phyloP scores from a whole-genome alignment of 2,888 invertebrate genomes.

The Nemapogon koenigi region DNA sequence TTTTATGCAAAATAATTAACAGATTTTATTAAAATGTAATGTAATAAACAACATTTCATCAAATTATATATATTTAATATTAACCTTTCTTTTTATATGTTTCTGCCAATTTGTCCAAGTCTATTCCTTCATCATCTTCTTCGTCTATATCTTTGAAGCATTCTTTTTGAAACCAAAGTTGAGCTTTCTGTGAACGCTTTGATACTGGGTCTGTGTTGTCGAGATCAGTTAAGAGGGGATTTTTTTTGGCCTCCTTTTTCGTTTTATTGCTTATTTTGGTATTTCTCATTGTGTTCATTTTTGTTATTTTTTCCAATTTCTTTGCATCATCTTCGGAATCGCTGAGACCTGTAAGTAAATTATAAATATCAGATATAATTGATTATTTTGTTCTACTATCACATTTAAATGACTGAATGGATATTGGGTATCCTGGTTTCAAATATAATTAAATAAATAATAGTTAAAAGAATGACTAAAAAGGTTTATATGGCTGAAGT shows the following conservation, averaged over 20 bases:
- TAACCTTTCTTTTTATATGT: slow-evolving; percentile 74
- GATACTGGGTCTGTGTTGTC: slow-evolving; percentile 78
- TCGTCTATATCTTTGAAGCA: slow-evolving; percentile 79
- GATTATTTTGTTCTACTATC: no score
- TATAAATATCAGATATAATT: slow-evolving; percentile 2
- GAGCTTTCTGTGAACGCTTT: slow-evolving; percentile 77
- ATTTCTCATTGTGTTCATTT: slow-evolving; percentile 44
- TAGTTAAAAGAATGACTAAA: no score
- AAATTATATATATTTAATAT: slow-evolving; percentile 1
- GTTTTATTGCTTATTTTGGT: slow-evolving; percentile 29
- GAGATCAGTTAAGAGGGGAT: slow-evolving; percentile 82
- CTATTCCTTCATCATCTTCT: slow-evolving; percentile 87
- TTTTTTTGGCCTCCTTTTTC: slow-evolving; percentile 39
- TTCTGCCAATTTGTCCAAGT: slow-evolving; percentile 80
- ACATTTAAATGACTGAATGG: no score
- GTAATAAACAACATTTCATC: no score
- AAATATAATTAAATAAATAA: no score
- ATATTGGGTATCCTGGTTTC: no score
- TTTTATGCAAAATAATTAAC: no score
- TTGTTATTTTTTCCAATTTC: slow-evolving; percentile 42
- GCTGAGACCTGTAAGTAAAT: slow-evolving; percentile 60
- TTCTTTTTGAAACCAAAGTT: slow-evolving; percentile 88
- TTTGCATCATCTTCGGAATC: slow-evolving; percentile 66
- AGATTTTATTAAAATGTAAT: no score
- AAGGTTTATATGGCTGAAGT: no score